Conservation (phyloP, 2,888 invertebrate genomes). For the Neoaliturus tenellus region DNA sequence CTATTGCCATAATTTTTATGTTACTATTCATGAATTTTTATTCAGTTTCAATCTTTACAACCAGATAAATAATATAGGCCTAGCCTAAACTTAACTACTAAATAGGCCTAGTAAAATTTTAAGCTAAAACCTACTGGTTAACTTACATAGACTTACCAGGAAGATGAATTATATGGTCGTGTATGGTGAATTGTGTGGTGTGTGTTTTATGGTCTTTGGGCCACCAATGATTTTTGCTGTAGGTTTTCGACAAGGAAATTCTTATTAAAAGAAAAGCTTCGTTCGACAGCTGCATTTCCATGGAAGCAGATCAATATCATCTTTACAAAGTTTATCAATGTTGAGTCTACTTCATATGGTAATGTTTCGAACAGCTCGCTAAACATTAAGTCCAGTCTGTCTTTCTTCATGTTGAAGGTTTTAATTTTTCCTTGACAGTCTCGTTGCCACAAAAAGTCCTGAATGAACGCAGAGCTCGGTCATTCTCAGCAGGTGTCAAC, state of each 20-base stretch:
- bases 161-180: background rate
- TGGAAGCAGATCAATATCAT: background rate
- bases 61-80: too few relatives aligned
- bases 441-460: background rate
- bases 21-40: too few relatives aligned
- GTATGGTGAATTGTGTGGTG: too few relatives aligned
- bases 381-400: constrained; percentile 2
- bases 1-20: too few relatives aligned
- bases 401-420: background rate
- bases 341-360: too few relatives aligned
- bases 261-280: background rate
- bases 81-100: too few relatives aligned
- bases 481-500: background rate
- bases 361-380: background rate
- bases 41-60: too few relatives aligned
- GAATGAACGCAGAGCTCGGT: background rate
- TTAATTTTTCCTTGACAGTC: background rate
- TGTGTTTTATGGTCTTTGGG: background rate
- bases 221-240: background rate
- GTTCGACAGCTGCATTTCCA: constrained; percentile 11
- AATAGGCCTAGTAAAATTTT: too few relatives aligned
- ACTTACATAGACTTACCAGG: too few relatives aligned
- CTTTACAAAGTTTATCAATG: background rate
- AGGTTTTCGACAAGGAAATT: constrained; percentile 4
- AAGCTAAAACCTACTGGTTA: too few relatives aligned